Conservation (phyloP, 1,140 invertebrate species). For the Listronotus oregonensis region DNA sequence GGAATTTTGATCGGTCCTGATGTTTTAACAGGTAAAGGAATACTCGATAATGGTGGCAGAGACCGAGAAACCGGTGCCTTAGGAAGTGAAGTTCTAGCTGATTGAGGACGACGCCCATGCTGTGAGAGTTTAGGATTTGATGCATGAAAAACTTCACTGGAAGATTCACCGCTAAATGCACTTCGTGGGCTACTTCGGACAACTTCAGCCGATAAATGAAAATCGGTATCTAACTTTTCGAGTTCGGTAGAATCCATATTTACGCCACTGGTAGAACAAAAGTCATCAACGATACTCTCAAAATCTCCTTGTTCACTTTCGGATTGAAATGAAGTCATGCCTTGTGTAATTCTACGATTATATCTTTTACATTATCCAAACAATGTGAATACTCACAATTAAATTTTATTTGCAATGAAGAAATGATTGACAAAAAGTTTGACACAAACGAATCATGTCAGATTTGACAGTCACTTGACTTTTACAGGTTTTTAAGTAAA, state of each 20-base stretch:
- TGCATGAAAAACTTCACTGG: conserved; percentile 17
- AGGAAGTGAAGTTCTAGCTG: not conserved
- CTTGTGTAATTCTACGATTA: not conserved
- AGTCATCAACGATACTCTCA: not conserved
- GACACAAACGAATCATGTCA: not conserved
- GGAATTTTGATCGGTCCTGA: conserved; percentile 25
- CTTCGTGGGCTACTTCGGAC: not conserved
- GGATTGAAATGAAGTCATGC: conserved; percentile 4
- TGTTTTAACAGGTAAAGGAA: conserved; percentile 32
- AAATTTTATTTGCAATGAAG: conserved; percentile 7
- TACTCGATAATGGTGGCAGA: conserved; percentile 14
- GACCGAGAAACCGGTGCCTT: conserved; percentile 2
- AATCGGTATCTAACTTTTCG: conserved; percentile 14
- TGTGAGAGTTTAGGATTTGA: conserved; percentile 2
- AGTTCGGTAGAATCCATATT: conserved; percentile 13
- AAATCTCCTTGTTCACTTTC: not conserved
- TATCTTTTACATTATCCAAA: conserved; percentile 1
- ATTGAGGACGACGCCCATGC: not conserved
- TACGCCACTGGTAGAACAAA: not conserved
- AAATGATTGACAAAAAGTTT: not conserved
- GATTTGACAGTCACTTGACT: not conserved
- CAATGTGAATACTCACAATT: conserved; percentile 7
- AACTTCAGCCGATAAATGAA: conserved; percentile 2
- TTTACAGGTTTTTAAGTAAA: not conserved
- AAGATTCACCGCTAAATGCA: conserved; percentile 14